Evolutionary conservation across 64 coral and sea anemone species (phyloP).

Genomic region (Montipora cactus): DNA sequence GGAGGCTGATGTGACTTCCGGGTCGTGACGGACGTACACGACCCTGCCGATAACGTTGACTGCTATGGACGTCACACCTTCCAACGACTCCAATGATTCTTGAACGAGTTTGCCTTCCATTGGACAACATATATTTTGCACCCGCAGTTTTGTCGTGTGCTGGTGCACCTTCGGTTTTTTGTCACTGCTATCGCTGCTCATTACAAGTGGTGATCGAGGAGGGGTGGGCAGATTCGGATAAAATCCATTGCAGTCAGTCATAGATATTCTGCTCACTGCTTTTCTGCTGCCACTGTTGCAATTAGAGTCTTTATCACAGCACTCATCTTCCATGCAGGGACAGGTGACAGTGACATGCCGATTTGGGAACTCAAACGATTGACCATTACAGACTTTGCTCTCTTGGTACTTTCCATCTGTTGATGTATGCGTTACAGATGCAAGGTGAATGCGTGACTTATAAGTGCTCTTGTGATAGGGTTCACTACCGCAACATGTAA

Average conservation of each 20-base stretch:
- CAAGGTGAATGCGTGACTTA: background rate
- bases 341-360: background rate
- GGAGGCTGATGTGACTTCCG: constrained; percentile 78
- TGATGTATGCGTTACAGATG: background rate
- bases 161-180: constrained; percentile 15
- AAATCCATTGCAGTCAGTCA: constrained; percentile 31
- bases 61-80: constrained; percentile 78
- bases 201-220: background rate
- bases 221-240: background rate
- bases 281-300: background rate
- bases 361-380: background rate
- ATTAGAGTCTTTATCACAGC: background rate
- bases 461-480: background rate
- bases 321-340: background rate
- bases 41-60: constrained; percentile 97
- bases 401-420: background rate
- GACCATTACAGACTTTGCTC: background rate
- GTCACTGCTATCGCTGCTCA: background rate
- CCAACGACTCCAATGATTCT: constrained; percentile 74
- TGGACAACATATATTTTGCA: constrained; percentile 96
- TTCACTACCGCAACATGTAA: background rate
- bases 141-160: constrained; percentile 91
- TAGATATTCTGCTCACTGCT: constrained; percentile 15
- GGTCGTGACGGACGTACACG: constrained; percentile 83
- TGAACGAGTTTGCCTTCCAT: constrained; percentile 88